Base-by-base conservation (phyloP, 2,888 invertebrate genomes). In the Timema podura region DNA sequence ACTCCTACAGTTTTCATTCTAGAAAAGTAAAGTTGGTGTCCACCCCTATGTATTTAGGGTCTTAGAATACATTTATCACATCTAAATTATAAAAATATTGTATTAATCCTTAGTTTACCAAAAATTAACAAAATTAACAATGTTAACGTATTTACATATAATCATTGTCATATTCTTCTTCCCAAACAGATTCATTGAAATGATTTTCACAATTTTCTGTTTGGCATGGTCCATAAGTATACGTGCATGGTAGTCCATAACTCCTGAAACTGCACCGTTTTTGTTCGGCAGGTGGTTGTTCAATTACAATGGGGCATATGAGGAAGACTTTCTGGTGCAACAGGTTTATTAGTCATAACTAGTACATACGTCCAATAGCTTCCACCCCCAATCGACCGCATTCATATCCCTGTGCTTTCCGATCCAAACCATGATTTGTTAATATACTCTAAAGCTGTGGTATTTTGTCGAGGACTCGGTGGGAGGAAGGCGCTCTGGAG, bases 171-270 rank as follows among this genome's bases (percentile, higher is more conserved):
- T 3, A 30, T 30, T 30, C 1, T 30, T 30, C 30, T 30, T 30
- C 30, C 30, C 30, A 30, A 30, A 30, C 30, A 30, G 30, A 30
- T 30, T 30, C 30, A 30, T 1, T 30, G 30, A 30, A 30, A 13
- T 57, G 57, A 57, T 57, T 57, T n/a, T 57, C 57, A 57, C 57
- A 57, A 57, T 15, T 10, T 16, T 15, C 30, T 16, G 30, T 30
- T 57, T 57, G 57, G n/a, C 57, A 57, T 2, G 57, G 5, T 57
- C 57, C 57, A 57, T 30, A 57, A 13, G n/a, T 5, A 57, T 0
- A 57, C n/a, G 16, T 57, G 57, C 57, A 57, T 57, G n/a, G 57
- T 16, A 57, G 15, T 57, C 57, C 57, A 15, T 57, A 16, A 5
- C 16, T 13, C 30, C 5, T 57, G 57, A n/a, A 57, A 15, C 57